Base-by-base conservation (phyloP, 1,140 invertebrate genomes). In the Drosophila lacertosa region DNA sequence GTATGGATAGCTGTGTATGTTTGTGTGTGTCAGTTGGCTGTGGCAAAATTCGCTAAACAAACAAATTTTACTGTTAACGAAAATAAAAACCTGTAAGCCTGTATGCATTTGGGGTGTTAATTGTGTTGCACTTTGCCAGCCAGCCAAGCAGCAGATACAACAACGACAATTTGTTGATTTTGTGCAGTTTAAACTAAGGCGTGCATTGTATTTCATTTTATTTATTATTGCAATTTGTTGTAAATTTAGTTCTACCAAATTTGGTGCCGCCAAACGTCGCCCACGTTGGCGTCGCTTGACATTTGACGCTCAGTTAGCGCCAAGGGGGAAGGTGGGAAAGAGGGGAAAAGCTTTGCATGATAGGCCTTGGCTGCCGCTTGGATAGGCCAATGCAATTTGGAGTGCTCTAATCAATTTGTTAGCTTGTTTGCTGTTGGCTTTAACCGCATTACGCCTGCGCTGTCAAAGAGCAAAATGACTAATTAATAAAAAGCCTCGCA, bases 181-280 rank as follows among this genome's bases (percentile, higher is more conserved):
- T 51, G 40, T 47, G 42, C 26, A 37, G 18, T 47, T 54, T 60
- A 73, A 59, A 84, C 77, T 78, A 76, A 82, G 83, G 74, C 76
- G 71, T 33, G 79, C 79, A 60, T 84, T 79, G 79, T 57, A 59
- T 81, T 77, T 58, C 59, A 71, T 51, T 88, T 88, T 75, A 82
- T 88, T 88, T 84, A 76, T 88, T 76, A 88, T 76, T 82, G 77
- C 78, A 88, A 88, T 89, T 88, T 88, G 82, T 82, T 88, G 64
- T 89, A 58, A 81, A 78, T 82, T 82, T 64, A 63, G 82, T 69
- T 68, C 40, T 50, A 40, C 82, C 82, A 88, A 88, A 88, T 88
- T 88, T 82, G 82, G 82, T 7, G 67, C 82, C 82, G 82, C 77
- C 65, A 86, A 82, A 75, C 58, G 55, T 57, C 82, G 76, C 82